Evolutionary conservation across 2,797 vertebrate species (phyloP), one percentile per base, ranked within the genome.

Genomic region (Hozukius guyotensis): DNA sequence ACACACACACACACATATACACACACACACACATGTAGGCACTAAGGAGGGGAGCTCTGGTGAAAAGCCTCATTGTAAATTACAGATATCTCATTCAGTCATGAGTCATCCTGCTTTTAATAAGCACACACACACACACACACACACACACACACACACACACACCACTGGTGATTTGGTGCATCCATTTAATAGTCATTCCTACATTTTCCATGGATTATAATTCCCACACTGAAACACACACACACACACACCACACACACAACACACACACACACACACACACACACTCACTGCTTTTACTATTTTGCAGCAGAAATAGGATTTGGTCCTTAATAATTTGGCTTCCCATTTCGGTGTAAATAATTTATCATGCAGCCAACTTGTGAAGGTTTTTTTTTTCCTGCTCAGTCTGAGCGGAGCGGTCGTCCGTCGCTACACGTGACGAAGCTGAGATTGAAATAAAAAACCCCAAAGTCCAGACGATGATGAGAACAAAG

Each of bases 11-110:
- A 75, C 64, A 60, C 79, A 72, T 55, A 52, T 75, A 76, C 57
- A 64, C 34, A 29, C 24, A 74, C 22, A 55, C 14, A 32, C 69
- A 61, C 24, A 60, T 8, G 49, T 34, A 65, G 25, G 56, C 60
- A 69, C 49, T 53, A 66, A 42, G 61, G 59, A 79, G 27, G 49
- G 42, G 63, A 77, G 68, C 73, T 64, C 14, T 70, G 72, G 75
- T 64, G 34, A 84, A 87, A 87, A 71, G 38, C 68, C 49, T 82
- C 29, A 49, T 60, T 76, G 61, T 88, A 80, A 81, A 84, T 89
- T 80, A 82, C 75, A 79, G 62, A 84, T 73, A 84, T 88, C 79
- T 81, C 73, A 82, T 87, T 81, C 71, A 79, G 81, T 65, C 67
- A 57, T 86, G 82, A 87, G 77, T 92, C 82, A 85, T 84, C 38